Percentiles rank a stretch among this genome's conserved stretches.
phyloP scores from a whole-genome alignment of 2,113 vertebrate species.

The Prinia subflava region DNA sequence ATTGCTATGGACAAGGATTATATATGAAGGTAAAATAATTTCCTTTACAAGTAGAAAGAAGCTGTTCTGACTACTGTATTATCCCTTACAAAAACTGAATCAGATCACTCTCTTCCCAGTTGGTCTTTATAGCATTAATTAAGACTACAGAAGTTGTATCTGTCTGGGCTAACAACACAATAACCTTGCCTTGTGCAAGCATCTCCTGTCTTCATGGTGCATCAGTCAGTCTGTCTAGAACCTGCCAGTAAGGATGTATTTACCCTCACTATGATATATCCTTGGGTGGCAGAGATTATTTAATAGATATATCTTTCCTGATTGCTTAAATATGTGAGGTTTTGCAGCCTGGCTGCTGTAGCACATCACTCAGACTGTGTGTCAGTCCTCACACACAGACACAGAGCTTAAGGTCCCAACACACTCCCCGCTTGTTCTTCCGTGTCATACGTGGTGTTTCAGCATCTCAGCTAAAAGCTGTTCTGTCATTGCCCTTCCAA shows the following conservation, averaged over 20 bases:
- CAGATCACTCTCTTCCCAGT: neutral
- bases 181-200: neutral
- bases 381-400: neutral
- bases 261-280: neutral
- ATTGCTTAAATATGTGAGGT: neutral
- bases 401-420: neutral
- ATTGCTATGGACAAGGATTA: neutral
- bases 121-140: neutral
- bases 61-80: neutral
- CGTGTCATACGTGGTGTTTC: fast-evolving
- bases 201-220: neutral
- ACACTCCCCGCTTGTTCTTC: neutral
- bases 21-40: neutral
- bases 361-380: neutral
- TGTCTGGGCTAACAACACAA: neutral
- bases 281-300: neutral
- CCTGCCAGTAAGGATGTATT: neutral
- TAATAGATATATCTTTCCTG: neutral
- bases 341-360: neutral
- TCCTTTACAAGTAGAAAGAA: neutral
- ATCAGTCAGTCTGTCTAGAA: neutral
- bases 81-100: neutral
- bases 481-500: neutral
- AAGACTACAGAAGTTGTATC: neutral
- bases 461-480: neutral